Percentiles rank a stretch among this genome's conserved stretches.
phyloP scores from a whole-genome alignment of 2,888 invertebrate species.

The Rosalia funebris region DNA sequence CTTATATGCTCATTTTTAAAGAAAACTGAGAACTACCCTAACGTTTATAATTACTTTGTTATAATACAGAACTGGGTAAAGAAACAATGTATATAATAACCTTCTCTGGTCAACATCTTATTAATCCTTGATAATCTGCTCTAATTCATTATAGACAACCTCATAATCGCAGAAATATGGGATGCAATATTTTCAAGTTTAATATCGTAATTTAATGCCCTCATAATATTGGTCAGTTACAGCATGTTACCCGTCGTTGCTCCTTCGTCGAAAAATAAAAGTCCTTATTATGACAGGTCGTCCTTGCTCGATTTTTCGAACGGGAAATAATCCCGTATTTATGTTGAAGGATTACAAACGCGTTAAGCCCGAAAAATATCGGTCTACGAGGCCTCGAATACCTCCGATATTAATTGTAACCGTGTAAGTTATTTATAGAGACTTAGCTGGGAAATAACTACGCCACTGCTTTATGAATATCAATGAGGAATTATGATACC shows the following conservation, averaged over 20 bases:
- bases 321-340: constrained; percentile 10
- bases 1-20: no score
- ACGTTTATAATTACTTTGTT: no score
- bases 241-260: background rate
- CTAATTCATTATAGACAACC: background rate
- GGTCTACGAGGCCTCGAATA: constrained; percentile 3
- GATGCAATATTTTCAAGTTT: background rate
- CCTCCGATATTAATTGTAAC: constrained; percentile 48
- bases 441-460: constrained; percentile 50
- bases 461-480: constrained; percentile 60
- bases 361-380: constrained; percentile 13
- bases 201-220: background rate
- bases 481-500: constrained; percentile 61
- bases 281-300: constrained; percentile 7
- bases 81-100: no score
- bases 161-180: background rate
- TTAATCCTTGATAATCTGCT: background rate
- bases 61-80: no score
- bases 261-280: background rate
- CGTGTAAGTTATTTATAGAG: constrained; percentile 45
- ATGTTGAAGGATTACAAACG: constrained; percentile 2
- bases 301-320: constrained; percentile 1
- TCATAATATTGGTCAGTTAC: background rate
- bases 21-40: no score
- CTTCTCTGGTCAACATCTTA: background rate